Evolutionary conservation across 2,797 vertebrate genomes (phyloP), one percentile per base, ranked within the genome.

Genomic region (Acipenser oxyrinchus): DNA sequence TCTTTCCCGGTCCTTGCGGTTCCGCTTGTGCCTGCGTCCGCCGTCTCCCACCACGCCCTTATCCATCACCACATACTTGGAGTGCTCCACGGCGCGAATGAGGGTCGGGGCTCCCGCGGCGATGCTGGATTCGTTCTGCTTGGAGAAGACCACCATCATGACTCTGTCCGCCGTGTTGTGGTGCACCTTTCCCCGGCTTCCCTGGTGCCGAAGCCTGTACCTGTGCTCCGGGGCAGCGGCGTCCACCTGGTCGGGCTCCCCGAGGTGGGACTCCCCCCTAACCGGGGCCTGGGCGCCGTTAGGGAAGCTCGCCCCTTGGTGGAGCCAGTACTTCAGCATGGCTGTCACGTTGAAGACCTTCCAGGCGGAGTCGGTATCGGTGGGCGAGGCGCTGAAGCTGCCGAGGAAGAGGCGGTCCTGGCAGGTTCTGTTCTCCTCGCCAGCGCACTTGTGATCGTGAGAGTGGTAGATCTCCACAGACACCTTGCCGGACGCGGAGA

Each of bases 91-190:
- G 0, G 90, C 89, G 53, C 83, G 87, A 71, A 96, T 88, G 66
- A 96, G 90, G 49, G 88, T 93, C 72, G 83, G 78, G 0, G 78
- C 73, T 6, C 68, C 66, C 0, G 75, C 73, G 60, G 80, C 83
- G 0, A 80, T 81, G 13, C 58, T 77, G 0, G 74, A 77, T 2
- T 62, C 60, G 7, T 75, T 82, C 6, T 88, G 87, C 74, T 88
- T 91, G 78, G 89, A 89, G 81, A 94, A 94, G 69, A 96, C 76
- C 4, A 96, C 89, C 81, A 95, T 82, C 83, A 91, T 88, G 52
- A 87, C 84, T 8, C 74, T 73, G 60, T 91, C 85, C 0, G 18
- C 65, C 10, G 76, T 75, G 0, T 81, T 79, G 70, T 83, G 79
- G 37, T 70, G 66, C 2, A 68, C 72, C 70, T 72, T 78, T 61